Evolutionary conservation across 2,888 invertebrate genomes (phyloP).

Genomic region (Megamerina dolium): DNA sequence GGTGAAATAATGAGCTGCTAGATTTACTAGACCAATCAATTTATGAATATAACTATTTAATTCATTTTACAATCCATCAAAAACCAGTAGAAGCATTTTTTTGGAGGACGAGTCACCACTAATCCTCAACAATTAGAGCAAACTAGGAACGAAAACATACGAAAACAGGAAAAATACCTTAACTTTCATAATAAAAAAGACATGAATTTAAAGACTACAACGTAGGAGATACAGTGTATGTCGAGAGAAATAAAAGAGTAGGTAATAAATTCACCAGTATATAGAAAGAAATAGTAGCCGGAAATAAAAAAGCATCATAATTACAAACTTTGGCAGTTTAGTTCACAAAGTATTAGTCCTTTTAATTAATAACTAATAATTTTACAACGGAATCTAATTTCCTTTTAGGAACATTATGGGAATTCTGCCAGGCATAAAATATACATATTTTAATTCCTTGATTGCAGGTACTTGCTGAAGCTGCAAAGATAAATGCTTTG

Average conservation of each 20-base stretch:
- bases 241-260: slow-evolving; percentile 8
- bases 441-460: no score
- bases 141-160: slow-evolving; percentile 7
- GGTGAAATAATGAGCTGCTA: no score
- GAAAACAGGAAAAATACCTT: slow-evolving; percentile 2
- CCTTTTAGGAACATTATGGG: no score
- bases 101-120: slow-evolving; percentile 1
- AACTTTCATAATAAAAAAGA: slow-evolving; percentile 1
- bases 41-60: slow-evolving; percentile 14
- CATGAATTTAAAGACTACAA: background rate
- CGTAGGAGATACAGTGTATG: slow-evolving; percentile 1
- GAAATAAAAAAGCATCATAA: no score
- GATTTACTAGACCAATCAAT: slow-evolving; percentile 12
- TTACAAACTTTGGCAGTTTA: no score
- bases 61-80: slow-evolving; percentile 12
- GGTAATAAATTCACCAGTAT: slow-evolving; percentile 5
- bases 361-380: no score
- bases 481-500: no score
- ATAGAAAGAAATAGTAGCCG: background rate
- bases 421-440: no score
- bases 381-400: no score
- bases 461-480: no score
- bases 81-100: slow-evolving; percentile 12
- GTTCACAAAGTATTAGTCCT: no score
- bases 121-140: slow-evolving; percentile 7